Percentiles rank a stretch among this genome's conserved stretches.
phyloP scores from a whole-genome alignment of 2,797 vertebrate species.

The Falco biarmicus region DNA sequence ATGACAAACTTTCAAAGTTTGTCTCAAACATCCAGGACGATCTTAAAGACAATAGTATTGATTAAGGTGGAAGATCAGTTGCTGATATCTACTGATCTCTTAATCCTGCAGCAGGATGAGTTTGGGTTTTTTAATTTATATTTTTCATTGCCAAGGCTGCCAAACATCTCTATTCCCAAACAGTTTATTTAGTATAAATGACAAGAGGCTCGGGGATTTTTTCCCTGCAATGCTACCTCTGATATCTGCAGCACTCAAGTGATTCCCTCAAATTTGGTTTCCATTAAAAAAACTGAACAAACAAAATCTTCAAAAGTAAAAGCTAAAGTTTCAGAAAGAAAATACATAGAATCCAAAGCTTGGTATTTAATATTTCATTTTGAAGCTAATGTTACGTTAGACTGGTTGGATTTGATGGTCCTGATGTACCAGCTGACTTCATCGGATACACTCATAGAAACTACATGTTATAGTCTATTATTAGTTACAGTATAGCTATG shows the following conservation, averaged over 20 bases:
- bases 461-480: neutral
- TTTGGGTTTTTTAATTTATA: neutral
- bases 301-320: neutral
- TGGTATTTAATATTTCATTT: neutral
- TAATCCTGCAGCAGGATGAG: neutral
- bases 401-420: neutral
- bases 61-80: neutral
- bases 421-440: neutral
- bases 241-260: neutral
- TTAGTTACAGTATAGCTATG: neutral
- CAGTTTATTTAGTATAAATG: neutral
- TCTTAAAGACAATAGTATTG: neutral
- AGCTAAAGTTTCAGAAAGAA: neutral
- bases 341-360: neutral
- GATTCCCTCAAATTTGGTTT: neutral
- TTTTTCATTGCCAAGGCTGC: neutral
- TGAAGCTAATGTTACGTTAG: neutral
- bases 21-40: neutral
- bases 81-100: neutral
- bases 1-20: neutral
- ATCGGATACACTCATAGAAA: neutral
- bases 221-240: neutral
- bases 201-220: neutral
- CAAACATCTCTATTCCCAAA: neutral
- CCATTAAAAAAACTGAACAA: neutral